Evolutionary conservation across 2,888 invertebrate genomes (phyloP), one percentile per base, ranked within the genome.

Genomic region (Capitulum mitella): DNA sequence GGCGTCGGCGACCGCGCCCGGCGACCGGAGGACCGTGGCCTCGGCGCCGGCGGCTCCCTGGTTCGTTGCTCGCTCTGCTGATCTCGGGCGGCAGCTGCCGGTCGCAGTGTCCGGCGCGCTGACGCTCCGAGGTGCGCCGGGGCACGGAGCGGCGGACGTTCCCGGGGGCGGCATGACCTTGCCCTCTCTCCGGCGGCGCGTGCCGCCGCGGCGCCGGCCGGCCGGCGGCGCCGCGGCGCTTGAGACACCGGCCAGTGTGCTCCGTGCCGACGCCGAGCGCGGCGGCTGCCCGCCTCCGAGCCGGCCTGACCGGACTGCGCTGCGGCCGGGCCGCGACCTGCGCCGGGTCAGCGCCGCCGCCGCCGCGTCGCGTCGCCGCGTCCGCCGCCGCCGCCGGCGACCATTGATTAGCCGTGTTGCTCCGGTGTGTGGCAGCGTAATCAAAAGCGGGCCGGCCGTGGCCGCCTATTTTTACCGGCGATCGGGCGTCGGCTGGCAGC

Each of bases 401-500:
- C 58, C 12, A 58, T 58, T 58, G 3, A 64, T 32, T 64, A 34
- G 34, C 64, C 29, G 64, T 19, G 8, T 16, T 22, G 29, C 34
- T 34, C 19, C 6, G 32, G 64, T 64, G 34, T 34, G 64, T 34
- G 19, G 32, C 64, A 34, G 16, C 16, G 64, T 34, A 32, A 34
- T 32, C 34, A 32, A 34, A 32, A 64, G 64, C 70, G 22, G 37
- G 70, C 70, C 70, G 16, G 40, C 64, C 70, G 70, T 40, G 40
- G 37, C 70, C 10, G 26, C 37, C 70, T 70, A 70, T 70, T 70
- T 70, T 70, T 70, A 70, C 22, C 70, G 34, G 70, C 37, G 70
- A 40, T 70, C 70, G 70, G 70, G 34, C 19, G 70, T 26, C 26
- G 40, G 64, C 70, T 70, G 70, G 70, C 70, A 70, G 14, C 70